A percentile compares a stretch with the other conserved stretches of the same genome.
These are phyloP conservation scores for Sparus aurata DNA, from an alignment of 2,797 vertebrate genomes.

Conservation along the genomic window DNA sequence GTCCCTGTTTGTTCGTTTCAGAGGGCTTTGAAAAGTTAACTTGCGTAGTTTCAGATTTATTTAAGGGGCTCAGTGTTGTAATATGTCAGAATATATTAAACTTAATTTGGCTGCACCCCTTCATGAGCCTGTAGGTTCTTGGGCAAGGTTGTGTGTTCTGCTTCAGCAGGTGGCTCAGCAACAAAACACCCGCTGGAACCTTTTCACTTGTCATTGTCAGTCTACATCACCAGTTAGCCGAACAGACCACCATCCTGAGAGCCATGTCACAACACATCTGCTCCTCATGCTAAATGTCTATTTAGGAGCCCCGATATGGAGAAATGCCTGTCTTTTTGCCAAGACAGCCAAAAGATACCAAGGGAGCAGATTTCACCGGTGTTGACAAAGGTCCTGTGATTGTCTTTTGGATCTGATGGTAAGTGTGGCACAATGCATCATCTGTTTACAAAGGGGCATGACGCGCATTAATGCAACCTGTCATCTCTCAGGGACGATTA, in stretches of 20 bases:
- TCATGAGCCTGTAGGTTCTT: constrained; percentile 53
- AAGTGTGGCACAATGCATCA: constrained; percentile 1
- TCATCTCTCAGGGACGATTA: constrained; percentile 19
- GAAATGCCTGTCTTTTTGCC: constrained; percentile 47
- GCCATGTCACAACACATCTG: constrained; percentile 73
- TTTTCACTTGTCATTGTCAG: constrained; percentile 78
- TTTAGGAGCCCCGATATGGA: constrained; percentile 50
- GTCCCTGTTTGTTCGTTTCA: not conserved
- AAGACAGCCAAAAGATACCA: constrained; percentile 50
- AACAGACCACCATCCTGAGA: constrained; percentile 69
- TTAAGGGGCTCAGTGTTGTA: constrained; percentile 30
- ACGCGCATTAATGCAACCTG: constrained; percentile 1
- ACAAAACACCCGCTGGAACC: constrained; percentile 72
- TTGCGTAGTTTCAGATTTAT: constrained; percentile 22
- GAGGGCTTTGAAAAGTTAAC: constrained; percentile 12
- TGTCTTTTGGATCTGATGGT: constrained; percentile 35
- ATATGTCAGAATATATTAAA: constrained; percentile 49
- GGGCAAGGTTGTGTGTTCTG: constrained; percentile 71
- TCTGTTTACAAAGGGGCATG: constrained; percentile 11
- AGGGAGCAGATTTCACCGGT: not conserved
- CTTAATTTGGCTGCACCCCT: constrained; percentile 28
- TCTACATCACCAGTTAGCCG: constrained; percentile 70
- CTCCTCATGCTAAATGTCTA: constrained; percentile 64
- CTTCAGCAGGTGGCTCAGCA: constrained; percentile 63
- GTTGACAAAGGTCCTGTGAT: constrained; percentile 14